Evolutionary conservation across 2,888 invertebrate genomes (phyloP).

Genomic region (Rhabditoides inermis): DNA sequence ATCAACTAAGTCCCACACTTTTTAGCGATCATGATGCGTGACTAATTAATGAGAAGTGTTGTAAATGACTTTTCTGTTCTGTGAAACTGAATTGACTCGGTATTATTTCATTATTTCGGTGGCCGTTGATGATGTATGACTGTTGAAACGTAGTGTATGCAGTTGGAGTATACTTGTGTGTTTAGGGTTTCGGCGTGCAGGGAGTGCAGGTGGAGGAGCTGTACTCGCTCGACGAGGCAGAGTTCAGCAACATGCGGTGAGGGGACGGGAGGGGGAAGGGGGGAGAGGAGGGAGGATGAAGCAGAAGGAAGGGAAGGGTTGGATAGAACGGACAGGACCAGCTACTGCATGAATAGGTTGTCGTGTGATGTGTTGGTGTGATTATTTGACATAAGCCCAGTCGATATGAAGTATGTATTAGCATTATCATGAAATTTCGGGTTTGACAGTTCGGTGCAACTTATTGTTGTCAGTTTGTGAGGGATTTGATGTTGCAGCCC

Average conservation of each 20-base stretch:
- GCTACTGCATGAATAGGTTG: too few relatives aligned
- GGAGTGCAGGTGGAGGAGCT: slow-evolving; percentile 75
- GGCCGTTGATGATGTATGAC: not conserved
- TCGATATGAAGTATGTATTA: too few relatives aligned
- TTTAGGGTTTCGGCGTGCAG: slow-evolving; percentile 26
- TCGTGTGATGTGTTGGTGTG: too few relatives aligned
- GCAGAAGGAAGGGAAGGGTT: not conserved
- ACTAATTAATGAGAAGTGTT: not conserved
- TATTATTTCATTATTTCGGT: not conserved
- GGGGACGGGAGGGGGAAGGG: slow-evolving; percentile 60
- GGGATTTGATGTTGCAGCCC: slow-evolving; percentile 63
- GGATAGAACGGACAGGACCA: not conserved
- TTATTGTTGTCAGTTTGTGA: not conserved
- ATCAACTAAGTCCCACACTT: too few relatives aligned
- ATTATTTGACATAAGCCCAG: too few relatives aligned
- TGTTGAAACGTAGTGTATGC: not conserved
- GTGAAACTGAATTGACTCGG: too few relatives aligned
- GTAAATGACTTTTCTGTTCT: too few relatives aligned
- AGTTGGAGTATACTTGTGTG: slow-evolving; percentile 1
- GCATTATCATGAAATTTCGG: too few relatives aligned
- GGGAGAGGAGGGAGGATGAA: not conserved
- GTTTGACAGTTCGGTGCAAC: not conserved
- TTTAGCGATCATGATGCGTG: slow-evolving; percentile 66
- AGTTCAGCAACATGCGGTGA: slow-evolving; percentile 79
- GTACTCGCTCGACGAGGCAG: slow-evolving; percentile 82